These are phyloP conservation scores for Tipula helvola DNA, from an alignment of 2,888 invertebrate genomes.

Conservation along the genomic window DNA sequence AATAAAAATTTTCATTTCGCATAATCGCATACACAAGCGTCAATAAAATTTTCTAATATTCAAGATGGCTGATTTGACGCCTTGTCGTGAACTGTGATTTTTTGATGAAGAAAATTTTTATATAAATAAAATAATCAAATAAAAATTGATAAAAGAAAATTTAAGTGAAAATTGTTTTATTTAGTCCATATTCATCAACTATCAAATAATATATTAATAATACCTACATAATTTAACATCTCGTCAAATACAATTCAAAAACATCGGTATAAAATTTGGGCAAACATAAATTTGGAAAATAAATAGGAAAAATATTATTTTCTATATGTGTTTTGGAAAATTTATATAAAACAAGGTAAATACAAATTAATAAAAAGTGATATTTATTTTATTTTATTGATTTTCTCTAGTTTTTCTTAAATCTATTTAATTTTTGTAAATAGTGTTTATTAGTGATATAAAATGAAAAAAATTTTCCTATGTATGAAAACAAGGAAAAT, in stretches of 20 bases:
- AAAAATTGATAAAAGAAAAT: neutral
- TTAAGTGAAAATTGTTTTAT: neutral
- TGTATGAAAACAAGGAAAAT: neutral
- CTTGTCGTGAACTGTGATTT: neutral
- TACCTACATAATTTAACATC: neutral
- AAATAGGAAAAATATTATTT: neutral
- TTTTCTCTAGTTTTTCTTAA: neutral
- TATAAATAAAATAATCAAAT: neutral
- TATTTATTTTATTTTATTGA: neutral
- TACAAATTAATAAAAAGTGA: neutral
- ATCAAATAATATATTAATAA: neutral
- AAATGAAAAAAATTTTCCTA: neutral
- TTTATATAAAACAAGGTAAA: neutral
- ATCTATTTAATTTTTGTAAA: neutral
- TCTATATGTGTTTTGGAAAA: neutral
- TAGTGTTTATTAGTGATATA: neutral
- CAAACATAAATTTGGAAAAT: neutral
- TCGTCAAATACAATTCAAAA: neutral
- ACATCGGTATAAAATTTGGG: neutral
- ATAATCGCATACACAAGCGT: neutral
- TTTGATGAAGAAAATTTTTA: neutral
- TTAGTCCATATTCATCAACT: neutral
- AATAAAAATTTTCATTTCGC: neutral
- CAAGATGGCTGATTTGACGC: conserved; percentile 4
- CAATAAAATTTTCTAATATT: neutral